Conservation (phyloP, 2,113 vertebrate genomes). For the Rhinoptilus africanus region DNA sequence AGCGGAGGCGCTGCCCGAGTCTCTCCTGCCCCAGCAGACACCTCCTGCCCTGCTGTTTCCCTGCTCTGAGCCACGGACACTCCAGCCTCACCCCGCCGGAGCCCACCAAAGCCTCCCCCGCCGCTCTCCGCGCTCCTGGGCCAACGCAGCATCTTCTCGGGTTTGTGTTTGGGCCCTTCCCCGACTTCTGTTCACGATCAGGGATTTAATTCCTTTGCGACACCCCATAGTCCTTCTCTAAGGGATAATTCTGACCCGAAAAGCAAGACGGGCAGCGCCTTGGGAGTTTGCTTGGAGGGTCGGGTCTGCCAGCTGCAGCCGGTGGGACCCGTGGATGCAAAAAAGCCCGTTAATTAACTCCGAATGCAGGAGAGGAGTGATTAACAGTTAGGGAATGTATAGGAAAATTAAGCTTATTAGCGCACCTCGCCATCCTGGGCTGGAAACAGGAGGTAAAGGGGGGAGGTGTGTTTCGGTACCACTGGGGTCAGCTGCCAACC, state of each 20-base stretch:
- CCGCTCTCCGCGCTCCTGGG: fast-evolving
- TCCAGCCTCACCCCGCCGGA: background rate
- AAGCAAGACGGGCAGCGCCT: background rate
- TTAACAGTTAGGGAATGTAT: background rate
- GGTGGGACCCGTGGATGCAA: no score
- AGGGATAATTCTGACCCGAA: no score
- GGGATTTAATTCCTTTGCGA: background rate
- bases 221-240: background rate
- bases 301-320: background rate
- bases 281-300: background rate
- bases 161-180: background rate
- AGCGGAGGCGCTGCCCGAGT: fast-evolving
- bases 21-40: background rate
- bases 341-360: no score
- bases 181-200: fast-evolving
- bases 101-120: background rate
- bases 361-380: background rate
- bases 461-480: background rate
- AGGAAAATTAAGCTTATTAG: background rate
- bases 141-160: fast-evolving
- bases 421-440: fast-evolving
- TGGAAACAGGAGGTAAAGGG: fast-evolving
- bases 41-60: background rate
- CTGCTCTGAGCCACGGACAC: fast-evolving
- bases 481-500: fast-evolving